Percentiles rank a stretch among this genome's conserved stretches.
phyloP scores from a whole-genome alignment of 2,113 vertebrate species.

The Poeciliopsis prolifica region DNA sequence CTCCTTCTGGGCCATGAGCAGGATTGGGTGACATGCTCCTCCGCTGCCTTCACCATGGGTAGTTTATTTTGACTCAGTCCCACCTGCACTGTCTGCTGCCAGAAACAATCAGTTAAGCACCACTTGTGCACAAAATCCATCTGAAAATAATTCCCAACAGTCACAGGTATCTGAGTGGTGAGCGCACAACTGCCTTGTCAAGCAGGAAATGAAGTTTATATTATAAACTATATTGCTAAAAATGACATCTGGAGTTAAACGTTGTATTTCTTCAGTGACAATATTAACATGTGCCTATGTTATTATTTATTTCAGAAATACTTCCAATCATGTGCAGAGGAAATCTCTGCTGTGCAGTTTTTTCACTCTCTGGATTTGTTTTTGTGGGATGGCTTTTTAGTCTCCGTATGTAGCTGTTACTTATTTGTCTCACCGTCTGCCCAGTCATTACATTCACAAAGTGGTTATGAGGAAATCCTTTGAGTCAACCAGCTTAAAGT shows the following conservation, averaged over 20 bases:
- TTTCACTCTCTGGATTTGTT: neutral
- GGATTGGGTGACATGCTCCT: neutral
- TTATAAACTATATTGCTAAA: no score
- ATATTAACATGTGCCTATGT: neutral
- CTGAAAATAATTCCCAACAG: slow-evolving; percentile 13
- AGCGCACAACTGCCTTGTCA: neutral
- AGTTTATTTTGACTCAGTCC: slow-evolving; percentile 8
- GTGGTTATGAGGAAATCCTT: neutral
- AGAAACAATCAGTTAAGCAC: slow-evolving; percentile 16
- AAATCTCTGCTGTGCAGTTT: neutral
- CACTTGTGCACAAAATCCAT: slow-evolving; percentile 1
- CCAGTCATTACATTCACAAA: neutral
- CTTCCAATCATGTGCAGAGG: neutral
- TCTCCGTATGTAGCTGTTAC: neutral
- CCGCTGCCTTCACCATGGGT: slow-evolving; percentile 3
- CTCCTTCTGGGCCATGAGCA: neutral
- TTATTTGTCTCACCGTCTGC: neutral
- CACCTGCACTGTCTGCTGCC: neutral
- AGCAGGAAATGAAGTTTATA: no score
- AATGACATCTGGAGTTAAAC: no score
- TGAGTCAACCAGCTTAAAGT: neutral
- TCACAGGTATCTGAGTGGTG: slow-evolving; percentile 1
- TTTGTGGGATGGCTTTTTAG: neutral
- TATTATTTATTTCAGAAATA: neutral
- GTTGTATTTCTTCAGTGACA: neutral